These are phyloP conservation scores for Halcyon chelicuti DNA, from an alignment of 2,797 vertebrate genomes.

Conservation along the genomic window DNA sequence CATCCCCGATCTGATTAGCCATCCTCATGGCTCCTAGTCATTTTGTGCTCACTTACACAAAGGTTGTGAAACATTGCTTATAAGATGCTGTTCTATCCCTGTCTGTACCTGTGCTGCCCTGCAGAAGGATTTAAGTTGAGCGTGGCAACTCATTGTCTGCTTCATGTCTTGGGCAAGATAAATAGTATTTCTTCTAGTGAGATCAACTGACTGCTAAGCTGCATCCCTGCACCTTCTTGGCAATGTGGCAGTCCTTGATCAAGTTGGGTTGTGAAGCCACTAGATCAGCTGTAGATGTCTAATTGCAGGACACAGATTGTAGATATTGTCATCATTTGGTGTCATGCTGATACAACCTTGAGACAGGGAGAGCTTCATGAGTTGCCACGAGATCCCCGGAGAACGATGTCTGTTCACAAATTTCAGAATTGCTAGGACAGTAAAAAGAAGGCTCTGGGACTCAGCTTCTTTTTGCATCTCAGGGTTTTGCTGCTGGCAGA, in stretches of 20 bases:
- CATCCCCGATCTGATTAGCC: neutral
- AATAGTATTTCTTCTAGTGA: neutral
- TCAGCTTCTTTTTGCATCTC: neutral
- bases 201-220: neutral
- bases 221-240: neutral
- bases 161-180: neutral
- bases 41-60: neutral
- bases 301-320: neutral
- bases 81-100: neutral
- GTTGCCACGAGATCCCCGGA: neutral
- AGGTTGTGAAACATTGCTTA: no score
- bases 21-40: neutral
- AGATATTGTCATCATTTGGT: neutral
- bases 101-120: neutral
- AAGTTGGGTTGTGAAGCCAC: neutral
- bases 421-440: neutral
- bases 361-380: neutral
- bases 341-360: neutral
- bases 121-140: neutral
- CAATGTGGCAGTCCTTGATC: neutral
- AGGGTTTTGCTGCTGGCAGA: neutral
- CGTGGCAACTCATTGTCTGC: neutral
- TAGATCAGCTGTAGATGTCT: neutral
- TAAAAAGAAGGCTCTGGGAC: neutral
- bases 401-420: neutral